phyloP scores from a whole-genome alignment of 2,888 invertebrate species.

The Trichacis sp. region DNA sequence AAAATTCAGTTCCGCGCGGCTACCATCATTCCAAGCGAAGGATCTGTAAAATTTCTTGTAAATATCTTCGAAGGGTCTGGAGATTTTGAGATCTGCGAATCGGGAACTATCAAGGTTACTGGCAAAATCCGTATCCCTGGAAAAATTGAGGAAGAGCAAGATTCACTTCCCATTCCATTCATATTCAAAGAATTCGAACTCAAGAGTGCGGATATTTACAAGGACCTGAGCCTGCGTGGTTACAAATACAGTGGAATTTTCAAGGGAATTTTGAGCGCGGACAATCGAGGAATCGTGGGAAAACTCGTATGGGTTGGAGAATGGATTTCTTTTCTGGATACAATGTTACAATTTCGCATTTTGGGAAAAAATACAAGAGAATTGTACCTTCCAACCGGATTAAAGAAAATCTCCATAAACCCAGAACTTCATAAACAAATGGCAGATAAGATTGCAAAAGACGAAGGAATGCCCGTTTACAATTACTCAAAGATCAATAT shows the following conservation, averaged over 20 bases:
- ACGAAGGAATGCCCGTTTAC: conserved; percentile 74
- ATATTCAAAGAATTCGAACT: conserved; percentile 72
- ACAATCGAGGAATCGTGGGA: conserved; percentile 79
- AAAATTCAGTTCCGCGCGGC: conserved; percentile 93
- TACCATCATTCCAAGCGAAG: conserved; percentile 91
- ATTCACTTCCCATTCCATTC: conserved; percentile 71
- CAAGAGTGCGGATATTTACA: conserved; percentile 81
- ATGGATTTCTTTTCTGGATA: conserved; percentile 96
- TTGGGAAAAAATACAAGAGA: conserved; percentile 82
- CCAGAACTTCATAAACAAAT: conserved; percentile 76
- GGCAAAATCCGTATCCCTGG: conserved; percentile 81
- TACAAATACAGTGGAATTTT: conserved; percentile 88
- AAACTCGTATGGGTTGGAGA: conserved; percentile 87
- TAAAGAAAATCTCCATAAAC: conserved; percentile 85
- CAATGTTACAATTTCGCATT: conserved; percentile 94
- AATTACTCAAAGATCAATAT: conserved; percentile 80
- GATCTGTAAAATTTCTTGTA: conserved; percentile 82
- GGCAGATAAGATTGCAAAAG: conserved; percentile 59
- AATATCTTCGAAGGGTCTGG: conserved; percentile 87
- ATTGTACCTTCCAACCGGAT: conserved; percentile 89
- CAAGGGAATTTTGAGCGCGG: conserved; percentile 82
- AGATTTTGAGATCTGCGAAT: conserved; percentile 91
- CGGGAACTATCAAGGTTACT: conserved; percentile 84
- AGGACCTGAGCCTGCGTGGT: conserved; percentile 86
- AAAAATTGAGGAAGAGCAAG: conserved; percentile 75